phyloP scores from a whole-genome alignment of 30 jellyfish, hydroid and myxozoan species.

The Sanderia malayensis region DNA sequence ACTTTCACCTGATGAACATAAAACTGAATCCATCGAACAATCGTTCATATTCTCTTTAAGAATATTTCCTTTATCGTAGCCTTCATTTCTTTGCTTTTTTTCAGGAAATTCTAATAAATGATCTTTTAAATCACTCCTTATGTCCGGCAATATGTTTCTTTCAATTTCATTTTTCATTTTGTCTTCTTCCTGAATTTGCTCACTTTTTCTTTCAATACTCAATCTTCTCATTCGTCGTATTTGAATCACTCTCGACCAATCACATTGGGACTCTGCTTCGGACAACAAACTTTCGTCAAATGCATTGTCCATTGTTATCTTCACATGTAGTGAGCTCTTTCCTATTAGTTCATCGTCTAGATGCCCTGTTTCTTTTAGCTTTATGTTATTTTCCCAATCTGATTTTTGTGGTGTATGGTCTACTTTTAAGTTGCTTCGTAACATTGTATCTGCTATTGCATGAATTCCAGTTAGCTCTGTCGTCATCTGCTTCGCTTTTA shows the following conservation, averaged over 20 bases:
- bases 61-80: too few species aligned
- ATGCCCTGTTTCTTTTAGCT: slow-evolving; percentile 44
- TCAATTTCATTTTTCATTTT: slow-evolving; percentile 3
- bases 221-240: slow-evolving; percentile 49
- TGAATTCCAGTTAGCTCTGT: slow-evolving; percentile 9
- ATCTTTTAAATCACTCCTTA: slow-evolving; percentile 2
- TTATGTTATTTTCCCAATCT: slow-evolving; percentile 39
- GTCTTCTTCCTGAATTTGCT: not conserved
- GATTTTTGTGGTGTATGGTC: slow-evolving; percentile 54
- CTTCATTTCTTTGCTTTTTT: too few species aligned
- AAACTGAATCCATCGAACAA: too few species aligned
- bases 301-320: slow-evolving; percentile 54
- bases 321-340: slow-evolving; percentile 32
- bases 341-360: slow-evolving; percentile 39
- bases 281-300: slow-evolving; percentile 35
- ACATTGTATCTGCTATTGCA: slow-evolving; percentile 51
- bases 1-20: too few species aligned
- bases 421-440: slow-evolving; percentile 21
- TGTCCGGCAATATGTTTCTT: not conserved
- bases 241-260: slow-evolving; percentile 47
- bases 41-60: too few species aligned
- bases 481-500: too few species aligned
- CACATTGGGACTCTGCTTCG: slow-evolving; percentile 41
- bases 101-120: too few species aligned
- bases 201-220: slow-evolving; percentile 17